Evolutionary conservation across 2,888 invertebrate genomes (phyloP).

Genomic region (Galeopsomyia nigrocyanea): DNA sequence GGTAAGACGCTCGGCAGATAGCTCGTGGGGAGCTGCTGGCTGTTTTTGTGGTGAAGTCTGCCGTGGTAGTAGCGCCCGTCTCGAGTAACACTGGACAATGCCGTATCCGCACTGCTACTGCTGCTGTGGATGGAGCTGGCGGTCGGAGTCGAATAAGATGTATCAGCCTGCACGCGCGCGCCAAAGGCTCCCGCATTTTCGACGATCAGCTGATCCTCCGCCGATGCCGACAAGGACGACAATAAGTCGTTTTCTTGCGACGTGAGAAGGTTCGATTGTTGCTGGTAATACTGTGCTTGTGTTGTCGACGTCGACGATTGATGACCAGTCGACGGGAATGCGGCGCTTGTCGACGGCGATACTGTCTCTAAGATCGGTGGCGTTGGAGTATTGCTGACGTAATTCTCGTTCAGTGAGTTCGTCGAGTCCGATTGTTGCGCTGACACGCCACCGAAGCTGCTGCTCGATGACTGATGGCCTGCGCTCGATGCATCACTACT

Average conservation of each 20-base stretch:
- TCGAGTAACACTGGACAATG: conserved; percentile 19
- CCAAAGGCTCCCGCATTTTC: conserved; percentile 57
- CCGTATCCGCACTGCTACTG: background rate
- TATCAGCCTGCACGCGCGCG: conserved; percentile 39
- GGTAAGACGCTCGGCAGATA: conserved; percentile 36
- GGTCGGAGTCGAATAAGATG: background rate
- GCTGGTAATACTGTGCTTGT: background rate
- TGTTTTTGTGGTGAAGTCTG: conserved; percentile 7
- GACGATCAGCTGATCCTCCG: conserved; percentile 52
- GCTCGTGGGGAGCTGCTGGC: conserved; percentile 28
- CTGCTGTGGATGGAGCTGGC: background rate
- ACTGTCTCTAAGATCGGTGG: conserved; percentile 35
- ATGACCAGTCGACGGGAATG: background rate
- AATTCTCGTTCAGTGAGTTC: conserved; percentile 44
- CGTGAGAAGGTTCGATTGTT: conserved; percentile 4
- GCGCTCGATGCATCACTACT: background rate
- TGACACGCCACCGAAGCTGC: conserved; percentile 26
- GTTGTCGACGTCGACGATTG: conserved; percentile 9
- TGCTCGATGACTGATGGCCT: conserved; percentile 20
- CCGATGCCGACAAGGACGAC: background rate
- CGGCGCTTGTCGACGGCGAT: conserved; percentile 16
- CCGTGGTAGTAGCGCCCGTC: conserved; percentile 2
- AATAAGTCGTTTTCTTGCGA: conserved; percentile 21
- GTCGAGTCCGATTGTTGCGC: conserved; percentile 1
- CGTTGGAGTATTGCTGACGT: conserved; percentile 44